These are phyloP conservation scores for Diplazon laetatorius DNA, from an alignment of 2,888 invertebrate species.

Conservation along the genomic window DNA sequence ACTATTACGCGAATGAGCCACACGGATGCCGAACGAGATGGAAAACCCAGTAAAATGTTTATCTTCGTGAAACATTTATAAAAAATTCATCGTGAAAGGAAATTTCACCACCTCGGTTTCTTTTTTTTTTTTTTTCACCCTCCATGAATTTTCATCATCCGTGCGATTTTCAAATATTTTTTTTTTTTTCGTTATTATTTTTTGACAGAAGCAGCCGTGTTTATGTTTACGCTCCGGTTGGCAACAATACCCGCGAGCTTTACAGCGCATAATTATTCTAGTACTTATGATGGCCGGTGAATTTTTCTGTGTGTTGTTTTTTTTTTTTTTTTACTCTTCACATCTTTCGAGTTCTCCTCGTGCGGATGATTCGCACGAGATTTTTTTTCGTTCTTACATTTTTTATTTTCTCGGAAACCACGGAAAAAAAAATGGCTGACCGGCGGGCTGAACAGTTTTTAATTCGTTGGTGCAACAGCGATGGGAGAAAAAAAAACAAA, in stretches of 20 bases:
- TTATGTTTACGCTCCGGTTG: slow-evolving; percentile 56
- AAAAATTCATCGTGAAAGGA: slow-evolving; percentile 44
- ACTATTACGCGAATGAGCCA: background rate
- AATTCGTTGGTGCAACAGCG: slow-evolving; percentile 55
- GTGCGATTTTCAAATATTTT: slow-evolving; percentile 9
- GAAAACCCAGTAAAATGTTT: slow-evolving; percentile 41
- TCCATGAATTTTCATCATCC: slow-evolving; percentile 52
- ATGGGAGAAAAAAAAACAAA: slow-evolving; percentile 3
- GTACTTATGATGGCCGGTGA: slow-evolving; percentile 47
- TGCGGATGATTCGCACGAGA: slow-evolving; percentile 58
- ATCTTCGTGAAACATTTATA: slow-evolving; percentile 44
- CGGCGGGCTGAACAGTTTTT: slow-evolving; percentile 62
- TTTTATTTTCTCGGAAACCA: no score
- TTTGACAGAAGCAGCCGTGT: slow-evolving; percentile 35
- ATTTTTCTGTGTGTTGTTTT: slow-evolving; percentile 11
- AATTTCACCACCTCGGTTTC: slow-evolving; percentile 31
- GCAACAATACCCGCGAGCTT: slow-evolving; percentile 53
- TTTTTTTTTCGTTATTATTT: slow-evolving; percentile 20
- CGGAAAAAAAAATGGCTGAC: slow-evolving; percentile 41
- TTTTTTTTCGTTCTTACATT: no score
- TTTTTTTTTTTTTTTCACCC: slow-evolving; percentile 24
- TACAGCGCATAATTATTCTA: slow-evolving; percentile 62
- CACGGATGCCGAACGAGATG: background rate
- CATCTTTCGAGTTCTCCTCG: slow-evolving; percentile 32
- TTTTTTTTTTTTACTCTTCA: slow-evolving; percentile 10